Evolutionary conservation across 1,140 invertebrate genomes (phyloP).

Genomic region (Achatina immaculata): DNA sequence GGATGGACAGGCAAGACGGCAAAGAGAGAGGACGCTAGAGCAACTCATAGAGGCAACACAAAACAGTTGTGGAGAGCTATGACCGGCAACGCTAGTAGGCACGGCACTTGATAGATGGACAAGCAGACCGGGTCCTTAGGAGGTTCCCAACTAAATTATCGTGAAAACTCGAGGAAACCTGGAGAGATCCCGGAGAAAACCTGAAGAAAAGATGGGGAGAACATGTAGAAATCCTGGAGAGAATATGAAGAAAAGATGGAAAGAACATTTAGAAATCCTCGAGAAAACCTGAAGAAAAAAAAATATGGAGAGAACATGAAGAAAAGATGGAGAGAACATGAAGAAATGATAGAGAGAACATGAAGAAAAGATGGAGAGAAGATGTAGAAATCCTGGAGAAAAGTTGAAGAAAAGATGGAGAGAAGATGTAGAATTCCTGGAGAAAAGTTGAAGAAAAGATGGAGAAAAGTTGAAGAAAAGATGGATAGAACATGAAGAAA

Average conservation of each 20-base stretch:
- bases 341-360: conserved; percentile 19
- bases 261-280: not conserved
- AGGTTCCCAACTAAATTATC: not conserved
- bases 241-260: not conserved
- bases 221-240: not conserved
- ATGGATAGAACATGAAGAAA: not conserved
- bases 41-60: too few species aligned
- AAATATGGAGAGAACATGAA: not conserved
- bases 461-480: not conserved
- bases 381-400: not conserved
- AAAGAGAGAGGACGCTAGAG: not conserved
- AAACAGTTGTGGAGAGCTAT: too few species aligned
- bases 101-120: too few species aligned
- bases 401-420: conserved; percentile 14
- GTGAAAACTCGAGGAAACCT: not conserved
- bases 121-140: not conserved
- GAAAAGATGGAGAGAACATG: not conserved
- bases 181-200: not conserved
- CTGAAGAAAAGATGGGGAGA: not conserved
- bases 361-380: conserved; percentile 16
- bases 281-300: not conserved
- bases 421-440: not conserved
- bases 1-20: not conserved
- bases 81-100: too few species aligned
- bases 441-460: not conserved